Evolutionary conservation across 2,797 vertebrate genomes (phyloP).

Genomic region (Mus spretus): DNA sequence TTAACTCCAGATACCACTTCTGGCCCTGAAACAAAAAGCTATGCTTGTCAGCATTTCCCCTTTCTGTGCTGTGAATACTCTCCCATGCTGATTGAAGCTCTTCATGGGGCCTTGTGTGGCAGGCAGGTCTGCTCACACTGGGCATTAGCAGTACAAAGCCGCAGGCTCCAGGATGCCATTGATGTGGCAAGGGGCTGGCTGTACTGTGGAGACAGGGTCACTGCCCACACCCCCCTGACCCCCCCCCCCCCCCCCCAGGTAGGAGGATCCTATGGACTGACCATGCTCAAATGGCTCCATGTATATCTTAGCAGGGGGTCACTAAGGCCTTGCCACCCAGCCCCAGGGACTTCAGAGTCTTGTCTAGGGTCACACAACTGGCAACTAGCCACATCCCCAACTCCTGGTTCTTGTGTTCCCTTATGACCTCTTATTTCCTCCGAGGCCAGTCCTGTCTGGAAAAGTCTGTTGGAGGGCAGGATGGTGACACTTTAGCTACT

Average conservation of each 20-base stretch:
- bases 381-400: not conserved
- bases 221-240: not conserved
- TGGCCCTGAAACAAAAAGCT: not conserved
- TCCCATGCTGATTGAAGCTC: not conserved
- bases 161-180: not conserved
- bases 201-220: not conserved
- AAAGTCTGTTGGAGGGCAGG: not conserved
- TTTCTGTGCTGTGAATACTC: not conserved
- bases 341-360: not conserved
- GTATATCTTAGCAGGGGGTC: not conserved
- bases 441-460: no score
- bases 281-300: not conserved
- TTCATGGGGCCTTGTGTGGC: fast-evolving
- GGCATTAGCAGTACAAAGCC: not conserved
- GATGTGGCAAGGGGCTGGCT: fast-evolving
- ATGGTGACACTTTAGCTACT: not conserved
- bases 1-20: not conserved
- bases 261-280: not conserved
- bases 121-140: not conserved
- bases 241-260: no score
- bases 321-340: not conserved
- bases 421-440: not conserved
- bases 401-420: not conserved
- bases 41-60: not conserved
- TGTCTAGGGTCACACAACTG: not conserved